phyloP scores from a whole-genome alignment of 2,888 invertebrate genomes.

The Lymantria dispar region DNA sequence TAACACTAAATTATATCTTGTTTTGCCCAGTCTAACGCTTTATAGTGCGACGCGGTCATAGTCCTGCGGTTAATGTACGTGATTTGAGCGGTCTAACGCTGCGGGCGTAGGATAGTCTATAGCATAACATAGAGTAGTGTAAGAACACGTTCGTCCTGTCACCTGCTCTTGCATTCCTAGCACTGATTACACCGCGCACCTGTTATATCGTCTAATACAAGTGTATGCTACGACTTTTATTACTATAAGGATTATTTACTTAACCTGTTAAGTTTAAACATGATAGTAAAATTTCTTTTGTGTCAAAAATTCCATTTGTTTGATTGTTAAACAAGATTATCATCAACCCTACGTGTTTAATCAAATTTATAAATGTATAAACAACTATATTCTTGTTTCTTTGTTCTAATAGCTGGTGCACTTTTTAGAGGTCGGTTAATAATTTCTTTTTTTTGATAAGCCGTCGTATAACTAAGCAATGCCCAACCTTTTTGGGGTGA shows the following conservation, averaged over 20 bases:
- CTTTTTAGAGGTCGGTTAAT: too few species aligned
- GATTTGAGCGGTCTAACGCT: conserved; percentile 73
- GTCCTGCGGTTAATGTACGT: conserved; percentile 78
- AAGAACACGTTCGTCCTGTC: conserved; percentile 67
- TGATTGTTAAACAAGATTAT: too few species aligned
- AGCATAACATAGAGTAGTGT: conserved; percentile 32
- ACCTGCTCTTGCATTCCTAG: conserved; percentile 74
- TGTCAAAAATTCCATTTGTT: neutral
- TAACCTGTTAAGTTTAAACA: conserved; percentile 7
- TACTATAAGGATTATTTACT: conserved; percentile 37
- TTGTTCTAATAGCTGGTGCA: too few species aligned
- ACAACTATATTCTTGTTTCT: too few species aligned
- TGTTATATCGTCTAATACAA: conserved; percentile 42
- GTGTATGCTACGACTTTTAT: conserved; percentile 47
- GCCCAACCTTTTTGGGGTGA: too few species aligned
- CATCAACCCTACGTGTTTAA: too few species aligned
- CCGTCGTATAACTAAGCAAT: too few species aligned
- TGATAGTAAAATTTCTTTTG: neutral
- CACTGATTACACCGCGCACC: conserved; percentile 73
- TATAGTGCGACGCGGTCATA: conserved; percentile 63
- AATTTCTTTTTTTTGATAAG: too few species aligned
- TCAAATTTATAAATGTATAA: too few species aligned
- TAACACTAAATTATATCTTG: neutral
- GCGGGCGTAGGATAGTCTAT: conserved; percentile 36
- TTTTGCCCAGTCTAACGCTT: conserved; percentile 23